phyloP scores from a whole-genome alignment of 2,797 vertebrate genomes.

The Tachyglossus aculeatus region DNA sequence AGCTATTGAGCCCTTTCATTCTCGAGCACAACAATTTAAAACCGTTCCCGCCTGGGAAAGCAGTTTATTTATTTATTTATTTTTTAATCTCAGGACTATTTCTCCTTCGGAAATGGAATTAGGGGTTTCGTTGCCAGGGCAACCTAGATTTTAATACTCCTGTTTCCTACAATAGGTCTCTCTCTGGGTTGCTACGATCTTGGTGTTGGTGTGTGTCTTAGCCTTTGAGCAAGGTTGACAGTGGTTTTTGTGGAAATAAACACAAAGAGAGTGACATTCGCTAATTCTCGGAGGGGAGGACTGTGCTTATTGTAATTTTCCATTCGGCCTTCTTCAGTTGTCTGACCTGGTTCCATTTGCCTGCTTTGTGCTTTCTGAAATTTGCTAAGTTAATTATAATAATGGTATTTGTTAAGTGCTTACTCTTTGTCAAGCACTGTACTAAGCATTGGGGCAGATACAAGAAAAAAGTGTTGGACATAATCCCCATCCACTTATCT shows the following conservation, averaged over 20 bases:
- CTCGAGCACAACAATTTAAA: slow-evolving; percentile 6
- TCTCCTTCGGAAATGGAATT: slow-evolving; percentile 59
- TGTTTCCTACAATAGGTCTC: slow-evolving; percentile 38
- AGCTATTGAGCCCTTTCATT: slow-evolving; percentile 1
- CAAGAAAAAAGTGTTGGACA: too few species aligned
- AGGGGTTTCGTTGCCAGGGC: slow-evolving; percentile 51
- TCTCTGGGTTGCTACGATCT: slow-evolving; percentile 22
- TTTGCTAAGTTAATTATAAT: too few species aligned
- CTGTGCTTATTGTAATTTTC: background rate
- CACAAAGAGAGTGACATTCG: slow-evolving; percentile 18
- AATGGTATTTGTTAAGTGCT: too few species aligned
- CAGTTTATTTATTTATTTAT: slow-evolving; percentile 30
- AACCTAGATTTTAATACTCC: slow-evolving; percentile 36
- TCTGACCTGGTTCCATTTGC: background rate
- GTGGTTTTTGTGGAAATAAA: slow-evolving; percentile 23
- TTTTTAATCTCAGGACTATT: slow-evolving; percentile 27
- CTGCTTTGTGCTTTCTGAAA: slow-evolving; percentile 4
- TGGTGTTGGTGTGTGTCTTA: slow-evolving; percentile 42
- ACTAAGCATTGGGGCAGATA: too few species aligned
- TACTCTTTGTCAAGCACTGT: too few species aligned
- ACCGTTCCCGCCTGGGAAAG: slow-evolving; percentile 37
- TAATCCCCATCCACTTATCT: too few species aligned
- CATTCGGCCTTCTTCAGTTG: background rate
- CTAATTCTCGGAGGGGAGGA: slow-evolving; percentile 16
- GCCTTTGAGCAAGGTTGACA: slow-evolving; percentile 9